phyloP scores from a whole-genome alignment of 1,140 invertebrate genomes.

The Cotesia typhae region DNA sequence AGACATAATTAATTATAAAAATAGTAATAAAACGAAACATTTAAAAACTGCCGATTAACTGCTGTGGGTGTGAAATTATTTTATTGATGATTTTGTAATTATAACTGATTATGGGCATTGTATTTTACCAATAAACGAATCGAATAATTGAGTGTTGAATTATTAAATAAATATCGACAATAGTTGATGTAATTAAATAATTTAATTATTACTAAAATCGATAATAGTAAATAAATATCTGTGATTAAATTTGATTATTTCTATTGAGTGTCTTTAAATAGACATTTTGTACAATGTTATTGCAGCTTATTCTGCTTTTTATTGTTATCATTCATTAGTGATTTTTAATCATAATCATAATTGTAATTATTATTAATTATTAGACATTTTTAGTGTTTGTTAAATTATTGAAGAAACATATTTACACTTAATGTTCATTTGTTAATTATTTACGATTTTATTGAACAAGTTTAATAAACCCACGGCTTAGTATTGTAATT shows the following conservation, averaged over 20 bases:
- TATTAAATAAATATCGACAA: neutral
- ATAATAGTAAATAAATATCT: constrained; percentile 23
- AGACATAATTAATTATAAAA: too few species aligned
- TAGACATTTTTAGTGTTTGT: too few species aligned
- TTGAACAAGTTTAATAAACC: too few species aligned
- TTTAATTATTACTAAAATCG: constrained; percentile 3
- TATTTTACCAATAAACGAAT: neutral
- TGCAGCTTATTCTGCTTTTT: neutral
- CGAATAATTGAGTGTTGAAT: neutral
- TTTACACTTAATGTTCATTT: too few species aligned
- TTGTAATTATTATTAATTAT: neutral
- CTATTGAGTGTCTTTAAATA: neutral
- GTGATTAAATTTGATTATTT: constrained; percentile 33
- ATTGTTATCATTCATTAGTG: constrained; percentile 5
- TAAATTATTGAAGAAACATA: too few species aligned
- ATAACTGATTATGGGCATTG: constrained; percentile 7
- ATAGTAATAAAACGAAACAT: neutral
- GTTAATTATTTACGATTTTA: too few species aligned
- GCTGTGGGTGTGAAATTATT: neutral
- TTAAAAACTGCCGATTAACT: constrained; percentile 18
- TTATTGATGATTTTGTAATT: neutral
- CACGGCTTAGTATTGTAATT: too few species aligned
- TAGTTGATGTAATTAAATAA: constrained; percentile 14
- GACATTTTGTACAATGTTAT: neutral
- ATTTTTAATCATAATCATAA: too few species aligned